Evolutionary conservation across 2,888 invertebrate species (phyloP).

Genomic region (Chesias legatella): DNA sequence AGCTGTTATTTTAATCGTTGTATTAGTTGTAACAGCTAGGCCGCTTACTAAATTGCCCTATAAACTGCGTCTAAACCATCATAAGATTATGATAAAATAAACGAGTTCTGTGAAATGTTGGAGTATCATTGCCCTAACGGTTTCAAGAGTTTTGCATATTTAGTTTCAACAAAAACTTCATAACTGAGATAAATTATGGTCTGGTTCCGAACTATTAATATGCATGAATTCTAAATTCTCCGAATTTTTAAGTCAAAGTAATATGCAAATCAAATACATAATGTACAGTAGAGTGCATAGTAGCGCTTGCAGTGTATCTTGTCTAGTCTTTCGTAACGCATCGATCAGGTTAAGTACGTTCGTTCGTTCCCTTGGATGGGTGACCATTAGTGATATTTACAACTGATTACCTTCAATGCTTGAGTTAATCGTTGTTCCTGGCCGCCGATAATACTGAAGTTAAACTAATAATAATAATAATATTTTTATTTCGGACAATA

Average conservation of each 20-base stretch:
- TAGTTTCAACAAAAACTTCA: conserved; percentile 34
- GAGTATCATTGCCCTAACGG: conserved; percentile 35
- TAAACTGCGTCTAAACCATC: conserved; percentile 19
- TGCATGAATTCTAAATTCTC: neutral
- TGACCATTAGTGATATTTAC: no score
- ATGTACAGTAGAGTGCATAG: no score
- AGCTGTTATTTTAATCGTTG: conserved; percentile 6
- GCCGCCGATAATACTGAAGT: no score
- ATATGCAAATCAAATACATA: neutral
- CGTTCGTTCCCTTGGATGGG: no score
- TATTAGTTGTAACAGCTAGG: conserved; percentile 1
- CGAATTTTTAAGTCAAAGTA: neutral
- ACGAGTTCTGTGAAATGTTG: conserved; percentile 41
- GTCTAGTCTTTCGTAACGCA: no score
- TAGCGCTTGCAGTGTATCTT: neutral
- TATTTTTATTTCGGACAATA: no score
- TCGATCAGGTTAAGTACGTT: no score
- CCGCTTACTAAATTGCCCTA: conserved; percentile 18
- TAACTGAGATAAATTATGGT: conserved; percentile 20
- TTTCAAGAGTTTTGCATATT: conserved; percentile 40
- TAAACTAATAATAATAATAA: no score
- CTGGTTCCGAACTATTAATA: conserved; percentile 15
- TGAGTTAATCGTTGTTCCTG: no score
- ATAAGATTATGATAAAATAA: conserved; percentile 33
- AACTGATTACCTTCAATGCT: no score